phyloP scores from a whole-genome alignment of 2,888 invertebrate genomes.

The Habroteleia sp. region DNA sequence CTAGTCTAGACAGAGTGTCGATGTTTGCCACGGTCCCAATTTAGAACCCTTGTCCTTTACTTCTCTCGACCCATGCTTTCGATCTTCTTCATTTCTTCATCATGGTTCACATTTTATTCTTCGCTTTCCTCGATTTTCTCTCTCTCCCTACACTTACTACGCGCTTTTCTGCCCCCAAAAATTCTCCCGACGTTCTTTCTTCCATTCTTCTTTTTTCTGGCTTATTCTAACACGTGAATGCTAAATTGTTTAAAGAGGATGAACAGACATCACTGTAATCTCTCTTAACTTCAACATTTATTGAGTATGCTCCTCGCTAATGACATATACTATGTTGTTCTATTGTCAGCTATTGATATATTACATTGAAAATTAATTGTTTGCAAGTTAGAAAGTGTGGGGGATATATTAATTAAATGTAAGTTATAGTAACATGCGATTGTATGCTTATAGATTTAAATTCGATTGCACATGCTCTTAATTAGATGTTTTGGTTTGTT shows the following conservation, averaged over 20 bases:
- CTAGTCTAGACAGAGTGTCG: constrained; percentile 77
- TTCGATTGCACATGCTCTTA: constrained; percentile 5
- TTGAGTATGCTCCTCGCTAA: constrained; percentile 9
- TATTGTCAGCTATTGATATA: constrained; percentile 37
- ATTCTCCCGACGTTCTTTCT: constrained; percentile 17
- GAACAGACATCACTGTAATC: constrained; percentile 61
- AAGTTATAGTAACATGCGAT: background rate
- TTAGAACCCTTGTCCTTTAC: constrained; percentile 64
- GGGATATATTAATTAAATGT: constrained; percentile 33
- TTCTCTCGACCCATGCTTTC: constrained; percentile 48
- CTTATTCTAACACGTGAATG: constrained; percentile 69
- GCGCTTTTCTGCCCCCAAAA: constrained; percentile 40
- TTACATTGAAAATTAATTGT: constrained; percentile 27
- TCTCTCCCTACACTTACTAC: constrained; percentile 26
- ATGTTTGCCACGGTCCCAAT: constrained; percentile 76
- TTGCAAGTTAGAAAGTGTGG: background rate
- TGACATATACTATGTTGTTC: background rate
- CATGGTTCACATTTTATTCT: constrained; percentile 56
- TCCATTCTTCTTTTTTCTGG: constrained; percentile 44
- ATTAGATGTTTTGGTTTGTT: constrained; percentile 6
- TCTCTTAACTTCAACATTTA: constrained; percentile 31
- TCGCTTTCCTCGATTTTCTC: constrained; percentile 63
- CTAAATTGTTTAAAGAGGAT: constrained; percentile 74
- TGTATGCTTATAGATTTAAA: constrained; percentile 12
- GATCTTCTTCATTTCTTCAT: constrained; percentile 42